Percentiles rank a stretch among this genome's conserved stretches.
phyloP scores from a whole-genome alignment of 2,113 vertebrate genomes.

The Austrofundulus limnaeus region DNA sequence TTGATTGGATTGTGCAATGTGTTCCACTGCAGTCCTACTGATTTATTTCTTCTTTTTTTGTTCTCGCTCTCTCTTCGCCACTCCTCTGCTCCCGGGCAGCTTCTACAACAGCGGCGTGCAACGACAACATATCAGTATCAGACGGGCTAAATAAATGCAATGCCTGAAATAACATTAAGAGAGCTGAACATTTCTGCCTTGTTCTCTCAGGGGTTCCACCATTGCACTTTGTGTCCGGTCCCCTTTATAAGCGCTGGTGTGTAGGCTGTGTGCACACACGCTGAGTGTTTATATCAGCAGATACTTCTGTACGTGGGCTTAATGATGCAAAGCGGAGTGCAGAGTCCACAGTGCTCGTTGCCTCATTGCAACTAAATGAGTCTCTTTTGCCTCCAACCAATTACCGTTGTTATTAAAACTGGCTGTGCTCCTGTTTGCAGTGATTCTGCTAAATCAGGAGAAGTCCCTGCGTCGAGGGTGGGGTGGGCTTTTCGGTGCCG shows the following conservation, averaged over 20 bases:
- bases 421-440: constrained; percentile 74
- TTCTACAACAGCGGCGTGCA: constrained; percentile 51
- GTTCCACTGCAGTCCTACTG: constrained; percentile 58
- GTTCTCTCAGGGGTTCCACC: constrained; percentile 45
- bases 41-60: too few relatives aligned
- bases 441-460: constrained; percentile 72
- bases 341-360: constrained; percentile 89
- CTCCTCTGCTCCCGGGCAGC: constrained; percentile 51
- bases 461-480: constrained; percentile 33
- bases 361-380: constrained; percentile 93
- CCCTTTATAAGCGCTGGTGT: constrained; percentile 29
- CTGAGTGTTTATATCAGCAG: constrained; percentile 63
- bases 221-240: constrained; percentile 32
- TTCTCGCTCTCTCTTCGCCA: constrained; percentile 22
- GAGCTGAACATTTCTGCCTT: constrained; percentile 55
- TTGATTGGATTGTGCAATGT: constrained; percentile 72
- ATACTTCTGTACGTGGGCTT: constrained; percentile 18
- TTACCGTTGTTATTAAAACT: constrained; percentile 95
- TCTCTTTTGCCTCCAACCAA: constrained; percentile 94
- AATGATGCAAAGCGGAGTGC: constrained; percentile 1
- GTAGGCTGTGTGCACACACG: too few relatives aligned
- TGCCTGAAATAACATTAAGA: neutral
- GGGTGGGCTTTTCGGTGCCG: neutral
- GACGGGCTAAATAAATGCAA: constrained; percentile 43
- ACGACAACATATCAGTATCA: constrained; percentile 39